Evolutionary conservation across 2,113 vertebrate genomes (phyloP), one percentile per base, ranked within the genome.

Genomic region (Atractosteus spatula): DNA sequence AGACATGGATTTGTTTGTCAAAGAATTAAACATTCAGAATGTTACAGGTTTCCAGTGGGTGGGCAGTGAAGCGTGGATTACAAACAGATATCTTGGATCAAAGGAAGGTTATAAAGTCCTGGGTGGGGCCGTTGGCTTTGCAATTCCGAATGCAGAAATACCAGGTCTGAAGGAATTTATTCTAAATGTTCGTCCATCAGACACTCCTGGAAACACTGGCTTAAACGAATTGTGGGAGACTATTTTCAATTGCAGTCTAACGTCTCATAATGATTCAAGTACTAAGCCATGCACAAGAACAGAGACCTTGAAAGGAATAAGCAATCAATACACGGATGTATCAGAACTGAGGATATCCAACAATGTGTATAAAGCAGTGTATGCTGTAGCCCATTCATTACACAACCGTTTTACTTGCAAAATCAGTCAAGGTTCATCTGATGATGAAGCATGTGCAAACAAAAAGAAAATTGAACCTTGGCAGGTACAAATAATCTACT

Each of bases 321-420:
- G 41, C 4, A 69, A 68, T 11, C 41, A 41, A 0, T 61, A 68
- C 14, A 69, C 72, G 8, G 72, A 74, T 51, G 65, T 62, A 51
- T 43, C 42, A 0, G 45, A 68, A 29, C 29, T 68, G 7, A 43
- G 72, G 13, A 74, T 14, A 29, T 29, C 29, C 29, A 29, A 29
- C 29, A 29, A 91, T 76, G 82, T 93, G 55, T 92, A 93, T 76
- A 92, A 91, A 67, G 89, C 90, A 14, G 86, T 84, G 2, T 91
- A 92, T 62, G 89, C 91, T 62, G 74, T 91, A 0, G 91, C 85
- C 70, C 77, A 91, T 71, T 85, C 91, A 11, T 68, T 91, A 57
- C 80, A 91, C 66, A 76, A 79, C 77, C 72, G 91, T 2, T 78
- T 87, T 61, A 79, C 62, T 6, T 92, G 91, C 72, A 77, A 85